Conservation (phyloP, 2,888 invertebrate species). For the Hydrotaea cyrtoneurina region DNA sequence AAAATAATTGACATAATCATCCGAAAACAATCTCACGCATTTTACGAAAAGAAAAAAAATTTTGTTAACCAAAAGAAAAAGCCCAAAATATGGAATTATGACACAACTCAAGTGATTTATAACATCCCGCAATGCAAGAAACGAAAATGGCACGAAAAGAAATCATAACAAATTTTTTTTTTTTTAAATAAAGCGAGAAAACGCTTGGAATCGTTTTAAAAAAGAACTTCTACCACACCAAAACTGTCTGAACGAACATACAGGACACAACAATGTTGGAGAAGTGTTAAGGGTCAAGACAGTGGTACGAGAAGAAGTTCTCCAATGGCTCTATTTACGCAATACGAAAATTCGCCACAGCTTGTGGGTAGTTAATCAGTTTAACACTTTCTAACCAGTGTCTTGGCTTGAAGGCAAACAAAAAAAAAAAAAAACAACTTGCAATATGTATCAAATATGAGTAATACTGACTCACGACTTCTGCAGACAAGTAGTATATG, state of each 20-base stretch:
- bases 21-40: constrained; percentile 66
- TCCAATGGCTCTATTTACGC: neutral
- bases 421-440: neutral
- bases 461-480: constrained; percentile 28
- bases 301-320: neutral
- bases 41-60: constrained; percentile 10
- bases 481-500: constrained; percentile 7
- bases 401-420: neutral
- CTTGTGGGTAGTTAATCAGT: too few species aligned
- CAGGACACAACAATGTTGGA: constrained; percentile 1
- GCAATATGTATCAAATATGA: constrained; percentile 1
- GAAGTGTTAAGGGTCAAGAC: constrained; percentile 26
- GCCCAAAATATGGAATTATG: constrained; percentile 58
- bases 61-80: neutral
- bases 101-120: constrained; percentile 64
- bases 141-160: constrained; percentile 4
- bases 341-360: neutral
- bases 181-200: neutral
- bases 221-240: neutral
- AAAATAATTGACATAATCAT: constrained; percentile 67
- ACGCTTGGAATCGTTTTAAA: constrained; percentile 27
- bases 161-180: constrained; percentile 37
- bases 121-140: constrained; percentile 45
- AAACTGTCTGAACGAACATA: neutral
- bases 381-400: neutral